These are phyloP conservation scores for Synergus umbraculus DNA, from an alignment of 2,888 invertebrate species.

Conservation along the genomic window DNA sequence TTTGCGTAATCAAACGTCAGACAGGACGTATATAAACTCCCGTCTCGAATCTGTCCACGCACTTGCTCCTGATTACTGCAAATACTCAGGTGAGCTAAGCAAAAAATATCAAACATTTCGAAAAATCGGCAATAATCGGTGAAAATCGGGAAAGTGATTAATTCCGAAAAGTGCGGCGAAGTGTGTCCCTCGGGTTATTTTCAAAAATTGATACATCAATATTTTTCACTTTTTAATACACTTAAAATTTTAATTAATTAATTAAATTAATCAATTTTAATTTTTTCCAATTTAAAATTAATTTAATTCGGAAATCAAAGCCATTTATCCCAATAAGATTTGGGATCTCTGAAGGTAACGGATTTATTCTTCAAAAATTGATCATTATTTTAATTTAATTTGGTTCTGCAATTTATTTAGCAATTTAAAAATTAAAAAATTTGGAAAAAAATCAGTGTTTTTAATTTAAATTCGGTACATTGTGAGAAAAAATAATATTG, in stretches of 20 bases:
- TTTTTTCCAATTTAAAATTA: not conserved
- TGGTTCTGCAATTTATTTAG: not conserved
- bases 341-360: not conserved
- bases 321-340: not conserved
- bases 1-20: constrained; percentile 66
- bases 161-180: not conserved
- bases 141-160: not conserved
- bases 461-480: too few relatives aligned
- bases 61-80: constrained; percentile 66
- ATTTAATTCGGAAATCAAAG: not conserved
- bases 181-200: not conserved
- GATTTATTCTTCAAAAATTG: not conserved
- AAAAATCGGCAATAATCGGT: not conserved
- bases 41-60: constrained; percentile 55
- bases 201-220: not conserved
- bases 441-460: too few relatives aligned
- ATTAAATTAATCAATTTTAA: too few relatives aligned
- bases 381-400: not conserved
- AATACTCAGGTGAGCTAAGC: constrained; percentile 65
- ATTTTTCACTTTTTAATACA: not conserved
- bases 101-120: not conserved
- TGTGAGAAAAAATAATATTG: too few relatives aligned
- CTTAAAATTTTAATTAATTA: not conserved
- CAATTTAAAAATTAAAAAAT: not conserved
- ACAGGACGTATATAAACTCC: constrained; percentile 68